phyloP scores from a whole-genome alignment of 2,888 invertebrate species.

The Muschampia plurimacula region DNA sequence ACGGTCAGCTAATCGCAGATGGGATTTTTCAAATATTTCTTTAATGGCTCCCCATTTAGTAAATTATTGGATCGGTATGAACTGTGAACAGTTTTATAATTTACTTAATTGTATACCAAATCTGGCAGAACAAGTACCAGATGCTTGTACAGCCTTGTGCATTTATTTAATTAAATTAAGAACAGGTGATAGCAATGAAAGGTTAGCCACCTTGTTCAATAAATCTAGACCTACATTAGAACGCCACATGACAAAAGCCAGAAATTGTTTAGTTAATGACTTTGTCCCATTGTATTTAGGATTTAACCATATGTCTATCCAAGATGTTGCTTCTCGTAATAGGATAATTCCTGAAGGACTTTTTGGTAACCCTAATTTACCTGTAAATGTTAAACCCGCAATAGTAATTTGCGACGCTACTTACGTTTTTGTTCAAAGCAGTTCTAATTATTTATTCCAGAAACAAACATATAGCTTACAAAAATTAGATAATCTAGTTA shows the following conservation, averaged over 20 bases:
- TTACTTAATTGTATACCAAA: not conserved
- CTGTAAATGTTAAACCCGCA: slow-evolving; percentile 4
- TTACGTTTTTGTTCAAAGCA: slow-evolving; percentile 32
- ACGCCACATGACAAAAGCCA: not conserved
- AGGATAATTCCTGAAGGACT: slow-evolving; percentile 11
- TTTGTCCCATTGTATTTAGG: slow-evolving; percentile 14
- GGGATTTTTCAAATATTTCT: not conserved
- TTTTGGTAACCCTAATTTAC: slow-evolving; percentile 18
- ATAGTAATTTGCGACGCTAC: slow-evolving; percentile 34
- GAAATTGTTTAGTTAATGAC: not conserved
- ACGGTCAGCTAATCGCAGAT: not conserved
- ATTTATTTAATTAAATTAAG: slow-evolving; percentile 11
- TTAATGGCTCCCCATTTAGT: not conserved
- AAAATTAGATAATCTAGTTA: slow-evolving; percentile 11
- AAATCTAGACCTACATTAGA: not conserved
- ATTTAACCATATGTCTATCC: not conserved
- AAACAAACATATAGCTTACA: slow-evolving; percentile 13
- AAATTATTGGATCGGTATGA: slow-evolving; percentile 12
- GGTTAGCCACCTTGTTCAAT: not conserved
- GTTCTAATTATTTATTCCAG: slow-evolving; percentile 27
- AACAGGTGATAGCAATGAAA: slow-evolving; percentile 10
- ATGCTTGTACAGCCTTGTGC: slow-evolving; percentile 1
- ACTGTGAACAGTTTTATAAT: not conserved
- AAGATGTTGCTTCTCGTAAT: slow-evolving; percentile 1
- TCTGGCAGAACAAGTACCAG: not conserved